A percentile compares a stretch with the other conserved stretches of the same genome.
These are phyloP conservation scores for Eucidaris tribuloides DNA, from an alignment of 35 echinoderm and acorn worm genomes.

Conservation along the genomic window DNA sequence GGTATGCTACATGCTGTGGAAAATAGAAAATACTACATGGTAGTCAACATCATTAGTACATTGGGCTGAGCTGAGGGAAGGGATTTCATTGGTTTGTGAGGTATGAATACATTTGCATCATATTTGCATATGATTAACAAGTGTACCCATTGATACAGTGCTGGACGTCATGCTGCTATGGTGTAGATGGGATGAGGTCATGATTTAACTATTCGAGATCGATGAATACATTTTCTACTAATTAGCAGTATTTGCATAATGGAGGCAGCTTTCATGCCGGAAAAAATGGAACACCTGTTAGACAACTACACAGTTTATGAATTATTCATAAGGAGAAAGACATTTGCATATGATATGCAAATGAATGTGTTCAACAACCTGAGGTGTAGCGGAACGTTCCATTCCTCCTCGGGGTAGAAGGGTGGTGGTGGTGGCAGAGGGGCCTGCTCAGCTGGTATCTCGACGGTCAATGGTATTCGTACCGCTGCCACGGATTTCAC, in stretches of 20 bases:
- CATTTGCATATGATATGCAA: constrained; percentile 23
- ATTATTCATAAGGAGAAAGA: constrained; percentile 8
- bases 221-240: background rate
- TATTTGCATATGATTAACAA: background rate
- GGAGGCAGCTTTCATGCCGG: too few relatives aligned
- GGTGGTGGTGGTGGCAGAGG: constrained; percentile 40
- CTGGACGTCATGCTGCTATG: background rate
- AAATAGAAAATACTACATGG: background rate
- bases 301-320: background rate
- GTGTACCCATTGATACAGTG: background rate
- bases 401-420: background rate
- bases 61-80: background rate
- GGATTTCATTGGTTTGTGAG: background rate
- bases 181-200: background rate
- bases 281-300: background rate
- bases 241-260: background rate
- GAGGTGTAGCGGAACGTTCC: constrained; percentile 4
- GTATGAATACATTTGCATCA: background rate
- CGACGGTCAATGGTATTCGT: constrained; percentile 26
- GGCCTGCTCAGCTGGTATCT: constrained; percentile 29
- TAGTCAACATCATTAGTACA: background rate
- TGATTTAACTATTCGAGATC: background rate
- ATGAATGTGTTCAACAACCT: background rate
- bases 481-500: constrained; percentile 36
- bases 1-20: background rate